Conservation (phyloP, 2,797 vertebrate genomes). For the Lophotriccus pileatus region DNA sequence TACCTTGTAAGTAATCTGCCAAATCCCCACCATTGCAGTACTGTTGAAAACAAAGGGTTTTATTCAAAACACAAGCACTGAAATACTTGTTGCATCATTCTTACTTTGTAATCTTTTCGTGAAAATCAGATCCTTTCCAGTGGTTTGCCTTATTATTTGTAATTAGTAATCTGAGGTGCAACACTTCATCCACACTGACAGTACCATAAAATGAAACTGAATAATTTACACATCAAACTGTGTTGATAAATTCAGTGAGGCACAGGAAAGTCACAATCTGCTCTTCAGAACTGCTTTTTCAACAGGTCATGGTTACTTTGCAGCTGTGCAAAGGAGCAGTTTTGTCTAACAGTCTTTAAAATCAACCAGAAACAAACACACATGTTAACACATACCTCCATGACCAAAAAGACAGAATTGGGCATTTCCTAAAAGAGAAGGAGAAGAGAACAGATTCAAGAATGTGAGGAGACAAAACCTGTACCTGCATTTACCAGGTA, state of each 20-base stretch:
- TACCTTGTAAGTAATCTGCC: conserved; percentile 98
- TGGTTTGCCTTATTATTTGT: background rate
- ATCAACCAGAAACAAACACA: background rate
- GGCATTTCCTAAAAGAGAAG: conserved; percentile 89
- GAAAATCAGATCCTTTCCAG: background rate
- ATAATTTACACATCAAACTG: conserved; percentile 4
- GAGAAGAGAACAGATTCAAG: conserved; percentile 34
- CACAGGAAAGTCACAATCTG: background rate
- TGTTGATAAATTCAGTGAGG: background rate
- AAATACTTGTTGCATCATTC: background rate
- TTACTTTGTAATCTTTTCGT: background rate
- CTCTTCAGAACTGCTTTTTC: background rate
- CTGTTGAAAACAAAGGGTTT: conserved; percentile 74
- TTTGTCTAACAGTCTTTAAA: conserved; percentile 17
- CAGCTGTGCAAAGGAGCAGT: background rate
- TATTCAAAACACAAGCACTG: conserved; percentile 29
- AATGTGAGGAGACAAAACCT: background rate
- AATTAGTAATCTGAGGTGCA: background rate
- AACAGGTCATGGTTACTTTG: background rate
- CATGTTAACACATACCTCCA: conserved; percentile 85
- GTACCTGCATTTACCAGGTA: background rate
- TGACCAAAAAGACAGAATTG: conserved; percentile 93
- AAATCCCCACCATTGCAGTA: conserved; percentile 98
- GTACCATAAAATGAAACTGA: background rate
- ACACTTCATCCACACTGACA: background rate